These are phyloP conservation scores for Phorcus lineatus DNA, from an alignment of 2,888 invertebrate species.

Conservation along the genomic window DNA sequence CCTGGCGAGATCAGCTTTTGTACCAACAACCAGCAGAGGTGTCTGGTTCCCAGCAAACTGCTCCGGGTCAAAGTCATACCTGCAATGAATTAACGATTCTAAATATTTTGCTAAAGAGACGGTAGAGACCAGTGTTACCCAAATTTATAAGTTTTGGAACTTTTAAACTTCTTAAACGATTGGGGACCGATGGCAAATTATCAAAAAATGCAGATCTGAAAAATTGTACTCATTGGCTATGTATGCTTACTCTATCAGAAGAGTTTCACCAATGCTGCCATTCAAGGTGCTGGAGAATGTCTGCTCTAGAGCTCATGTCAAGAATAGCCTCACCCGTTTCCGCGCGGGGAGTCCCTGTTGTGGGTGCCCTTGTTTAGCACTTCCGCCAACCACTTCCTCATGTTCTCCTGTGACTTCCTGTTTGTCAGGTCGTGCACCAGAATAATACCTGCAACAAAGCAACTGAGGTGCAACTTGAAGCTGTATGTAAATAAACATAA, in stretches of 20 bases:
- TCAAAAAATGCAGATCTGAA: too few relatives aligned
- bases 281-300: too few relatives aligned
- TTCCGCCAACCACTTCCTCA: constrained; percentile 94
- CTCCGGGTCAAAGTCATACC: constrained; percentile 75
- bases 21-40: constrained; percentile 95
- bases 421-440: constrained; percentile 98
- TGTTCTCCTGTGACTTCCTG: constrained; percentile 93
- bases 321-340: constrained; percentile 60
- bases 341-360: constrained; percentile 35
- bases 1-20: constrained; percentile 91
- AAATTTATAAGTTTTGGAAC: too few relatives aligned
- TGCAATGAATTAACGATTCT: constrained; percentile 25
- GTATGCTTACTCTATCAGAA: too few relatives aligned
- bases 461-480: constrained; percentile 23
- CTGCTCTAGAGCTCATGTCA: too few relatives aligned
- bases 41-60: constrained; percentile 80
- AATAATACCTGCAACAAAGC: constrained; percentile 83
- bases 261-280: too few relatives aligned
- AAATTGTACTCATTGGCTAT: too few relatives aligned
- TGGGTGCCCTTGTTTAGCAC: constrained; percentile 81
- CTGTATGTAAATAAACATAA: too few relatives aligned
- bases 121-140: too few relatives aligned
- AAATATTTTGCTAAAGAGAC: too few relatives aligned
- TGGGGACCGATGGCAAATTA: too few relatives aligned
- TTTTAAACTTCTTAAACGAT: too few relatives aligned